Percentiles rank a stretch among this genome's conserved stretches.
Evolutionary conservation across 2,888 invertebrate genomes (phyloP).

Genomic region (Stenchaetothrips biformis): DNA sequence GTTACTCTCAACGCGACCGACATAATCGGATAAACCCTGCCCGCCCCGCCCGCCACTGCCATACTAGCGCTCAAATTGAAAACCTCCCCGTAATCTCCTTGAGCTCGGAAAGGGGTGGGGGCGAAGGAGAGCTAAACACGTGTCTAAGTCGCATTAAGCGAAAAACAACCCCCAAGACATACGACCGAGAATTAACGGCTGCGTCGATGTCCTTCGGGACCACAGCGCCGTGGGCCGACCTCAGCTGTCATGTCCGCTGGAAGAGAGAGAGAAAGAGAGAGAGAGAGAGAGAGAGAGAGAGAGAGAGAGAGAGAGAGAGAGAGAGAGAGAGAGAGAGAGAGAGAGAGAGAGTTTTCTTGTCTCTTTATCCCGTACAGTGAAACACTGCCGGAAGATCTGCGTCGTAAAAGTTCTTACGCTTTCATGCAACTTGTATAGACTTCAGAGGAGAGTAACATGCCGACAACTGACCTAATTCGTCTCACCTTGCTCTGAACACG

Average conservation of each 20-base stretch:
- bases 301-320: no score
- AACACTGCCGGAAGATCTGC: no score
- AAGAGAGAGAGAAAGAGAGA: no score
- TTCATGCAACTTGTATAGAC: no score
- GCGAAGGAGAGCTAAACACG: background rate
- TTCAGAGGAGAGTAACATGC: no score
- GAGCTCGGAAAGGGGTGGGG: background rate
- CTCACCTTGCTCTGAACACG: no score
- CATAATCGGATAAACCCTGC: conserved; percentile 18
- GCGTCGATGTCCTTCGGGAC: background rate
- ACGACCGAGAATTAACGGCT: conserved; percentile 1
- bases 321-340: no score
- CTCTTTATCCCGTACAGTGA: no score
- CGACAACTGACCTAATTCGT: no score
- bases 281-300: no score
- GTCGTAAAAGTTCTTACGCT: no score
- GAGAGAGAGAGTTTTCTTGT: no score
- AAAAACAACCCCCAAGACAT: conserved; percentile 18
- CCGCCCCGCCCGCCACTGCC: background rate
- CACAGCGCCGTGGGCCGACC: background rate
- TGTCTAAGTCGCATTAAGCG: conserved; percentile 19
- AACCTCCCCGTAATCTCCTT: conserved; percentile 14
- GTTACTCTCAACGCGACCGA: conserved; percentile 14
- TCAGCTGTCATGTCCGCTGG: background rate
- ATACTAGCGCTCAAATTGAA: conserved; percentile 21